Evolutionary conservation across 2,888 invertebrate species (phyloP).

Genomic region (Cryptus armator): DNA sequence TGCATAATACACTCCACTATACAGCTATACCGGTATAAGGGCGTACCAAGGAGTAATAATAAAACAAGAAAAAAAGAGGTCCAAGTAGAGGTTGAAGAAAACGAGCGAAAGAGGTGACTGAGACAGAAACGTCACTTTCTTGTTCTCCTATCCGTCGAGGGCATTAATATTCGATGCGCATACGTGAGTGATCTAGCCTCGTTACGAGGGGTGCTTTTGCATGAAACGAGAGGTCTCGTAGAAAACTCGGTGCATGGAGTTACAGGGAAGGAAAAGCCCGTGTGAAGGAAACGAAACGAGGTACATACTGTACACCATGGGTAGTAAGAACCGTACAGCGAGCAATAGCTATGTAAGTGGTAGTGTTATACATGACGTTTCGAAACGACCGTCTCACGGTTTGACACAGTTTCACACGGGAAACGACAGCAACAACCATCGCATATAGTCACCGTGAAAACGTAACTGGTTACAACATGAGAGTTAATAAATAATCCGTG

Average conservation of each 20-base stretch:
- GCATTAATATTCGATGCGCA: constrained; percentile 61
- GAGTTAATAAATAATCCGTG: constrained; percentile 34
- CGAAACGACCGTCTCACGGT: constrained; percentile 31
- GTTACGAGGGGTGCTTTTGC: constrained; percentile 45
- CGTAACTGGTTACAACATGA: constrained; percentile 1
- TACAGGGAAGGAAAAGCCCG: constrained; percentile 1
- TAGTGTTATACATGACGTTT: constrained; percentile 18
- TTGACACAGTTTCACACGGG: constrained; percentile 35
- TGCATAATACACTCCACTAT: constrained; percentile 8
- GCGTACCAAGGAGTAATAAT: background rate
- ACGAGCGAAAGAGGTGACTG: background rate
- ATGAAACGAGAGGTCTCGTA: constrained; percentile 19
- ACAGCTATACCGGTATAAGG: background rate
- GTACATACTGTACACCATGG: background rate
- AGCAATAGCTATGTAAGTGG: background rate
- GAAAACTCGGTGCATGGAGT: constrained; percentile 16
- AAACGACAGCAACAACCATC: background rate
- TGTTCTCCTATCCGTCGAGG: constrained; percentile 34
- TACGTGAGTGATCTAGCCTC: constrained; percentile 57
- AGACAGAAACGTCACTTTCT: constrained; percentile 28
- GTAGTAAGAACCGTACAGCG: background rate
- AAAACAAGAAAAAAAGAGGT: constrained; percentile 15
- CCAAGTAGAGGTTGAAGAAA: background rate
- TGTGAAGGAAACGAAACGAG: background rate
- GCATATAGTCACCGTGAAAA: constrained; percentile 1